Percentiles rank a stretch among this genome's conserved stretches.
phyloP scores from a whole-genome alignment of 2,888 invertebrate genomes.

The Heliothis peltigera region DNA sequence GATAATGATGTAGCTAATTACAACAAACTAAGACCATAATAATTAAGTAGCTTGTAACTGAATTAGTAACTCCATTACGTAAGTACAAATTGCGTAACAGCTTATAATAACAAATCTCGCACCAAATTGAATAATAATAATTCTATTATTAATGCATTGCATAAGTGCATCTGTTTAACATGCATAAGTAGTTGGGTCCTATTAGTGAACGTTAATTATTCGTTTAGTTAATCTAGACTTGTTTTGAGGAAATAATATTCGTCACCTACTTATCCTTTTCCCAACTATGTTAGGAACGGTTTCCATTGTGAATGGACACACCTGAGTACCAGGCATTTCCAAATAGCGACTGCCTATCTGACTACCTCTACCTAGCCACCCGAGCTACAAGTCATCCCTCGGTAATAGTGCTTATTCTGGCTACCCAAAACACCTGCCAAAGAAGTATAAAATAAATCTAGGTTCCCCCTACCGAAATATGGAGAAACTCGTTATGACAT shows the following conservation, averaged over 20 bases:
- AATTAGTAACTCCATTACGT: slow-evolving; percentile 10
- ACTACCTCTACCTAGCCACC: too few species aligned
- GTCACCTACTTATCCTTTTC: too few species aligned
- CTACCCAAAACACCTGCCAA: too few species aligned
- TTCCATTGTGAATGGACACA: neutral
- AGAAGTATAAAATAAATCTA: too few species aligned
- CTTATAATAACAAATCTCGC: slow-evolving; percentile 10
- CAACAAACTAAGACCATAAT: neutral
- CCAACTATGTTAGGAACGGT: too few species aligned
- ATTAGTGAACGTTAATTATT: slow-evolving; percentile 53
- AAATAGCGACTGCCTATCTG: too few species aligned
- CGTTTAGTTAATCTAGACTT: slow-evolving; percentile 34
- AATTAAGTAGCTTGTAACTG: neutral
- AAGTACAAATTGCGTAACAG: slow-evolving; percentile 4
- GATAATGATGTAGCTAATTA: neutral
- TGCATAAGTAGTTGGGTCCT: slow-evolving; percentile 21
- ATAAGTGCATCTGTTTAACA: slow-evolving; percentile 16
- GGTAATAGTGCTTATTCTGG: neutral
- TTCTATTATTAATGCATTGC: slow-evolving; percentile 14
- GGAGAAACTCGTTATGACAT: too few species aligned
- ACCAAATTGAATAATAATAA: slow-evolving; percentile 7
- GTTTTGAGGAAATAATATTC: slow-evolving; percentile 46
- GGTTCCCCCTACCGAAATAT: too few species aligned
- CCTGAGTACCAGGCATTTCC: too few species aligned
- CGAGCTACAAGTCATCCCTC: too few species aligned